A percentile compares a stretch with the other conserved stretches of the same genome.
Conservation (phyloP, 2,797 vertebrate genomes). For the Paedocypris micromegethes region DNA sequence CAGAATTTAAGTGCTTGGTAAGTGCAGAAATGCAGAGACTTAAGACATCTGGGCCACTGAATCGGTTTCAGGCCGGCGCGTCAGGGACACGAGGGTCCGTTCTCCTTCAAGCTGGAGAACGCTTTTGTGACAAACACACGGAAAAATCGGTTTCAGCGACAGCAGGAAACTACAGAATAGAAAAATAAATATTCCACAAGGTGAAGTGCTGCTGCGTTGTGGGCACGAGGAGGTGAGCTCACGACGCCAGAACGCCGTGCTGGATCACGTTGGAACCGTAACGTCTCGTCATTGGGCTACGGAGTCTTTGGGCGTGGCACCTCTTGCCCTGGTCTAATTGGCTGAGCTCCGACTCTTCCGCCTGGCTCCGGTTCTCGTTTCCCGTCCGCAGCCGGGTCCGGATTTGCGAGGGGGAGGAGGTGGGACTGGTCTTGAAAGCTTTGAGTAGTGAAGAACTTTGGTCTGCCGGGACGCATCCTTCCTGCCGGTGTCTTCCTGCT, state of each 20-base stretch:
- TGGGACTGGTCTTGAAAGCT: constrained; percentile 44
- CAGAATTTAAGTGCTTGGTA: constrained; percentile 29
- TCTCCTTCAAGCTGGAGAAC: no score
- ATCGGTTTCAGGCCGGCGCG: constrained; percentile 13
- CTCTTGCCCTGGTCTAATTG: constrained; percentile 71
- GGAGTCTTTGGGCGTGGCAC: constrained; percentile 73
- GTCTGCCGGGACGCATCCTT: constrained; percentile 47
- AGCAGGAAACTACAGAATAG: constrained; percentile 38
- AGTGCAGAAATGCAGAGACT: constrained; percentile 24
- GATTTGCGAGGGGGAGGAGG: constrained; percentile 58
- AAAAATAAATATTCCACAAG: constrained; percentile 48
- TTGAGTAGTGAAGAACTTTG: constrained; percentile 36
- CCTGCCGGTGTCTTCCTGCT: constrained; percentile 51
- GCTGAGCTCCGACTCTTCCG: constrained; percentile 70
- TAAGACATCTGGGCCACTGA: constrained; percentile 23
- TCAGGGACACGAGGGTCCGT: no score
- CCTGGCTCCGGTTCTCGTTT: constrained; percentile 73
- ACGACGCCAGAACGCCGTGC: constrained; percentile 89
- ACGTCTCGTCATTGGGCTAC: constrained; percentile 74
- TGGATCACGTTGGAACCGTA: constrained; percentile 84
- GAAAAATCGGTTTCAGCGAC: constrained; percentile 34
- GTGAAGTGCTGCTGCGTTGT: constrained; percentile 23
- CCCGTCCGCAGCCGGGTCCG: constrained; percentile 71
- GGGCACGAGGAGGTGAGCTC: constrained; percentile 50
- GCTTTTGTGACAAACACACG: constrained; percentile 17